A percentile compares a stretch with the other conserved stretches of the same genome.
Evolutionary conservation across 2,113 vertebrate genomes (phyloP).

Genomic region (Mugil cephalus): DNA sequence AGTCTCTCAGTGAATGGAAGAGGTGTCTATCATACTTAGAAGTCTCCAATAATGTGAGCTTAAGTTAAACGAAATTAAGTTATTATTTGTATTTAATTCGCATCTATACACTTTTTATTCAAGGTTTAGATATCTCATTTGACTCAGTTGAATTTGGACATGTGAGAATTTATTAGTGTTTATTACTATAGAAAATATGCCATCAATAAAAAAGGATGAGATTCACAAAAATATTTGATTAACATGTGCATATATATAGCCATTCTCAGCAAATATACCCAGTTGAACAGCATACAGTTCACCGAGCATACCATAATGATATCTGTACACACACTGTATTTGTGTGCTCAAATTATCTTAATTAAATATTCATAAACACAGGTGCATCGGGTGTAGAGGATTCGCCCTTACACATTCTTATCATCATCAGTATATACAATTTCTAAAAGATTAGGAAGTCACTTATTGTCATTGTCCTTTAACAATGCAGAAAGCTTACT

Average conservation of each 20-base stretch:
- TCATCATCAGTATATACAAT: not conserved
- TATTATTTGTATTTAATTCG: slow-evolving; percentile 1
- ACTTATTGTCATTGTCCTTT: not conserved
- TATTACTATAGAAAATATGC: not conserved
- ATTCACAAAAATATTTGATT: too few relatives aligned
- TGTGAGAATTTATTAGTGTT: not conserved
- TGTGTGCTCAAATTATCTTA: not conserved
- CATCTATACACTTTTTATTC: not conserved
- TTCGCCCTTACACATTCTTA: not conserved
- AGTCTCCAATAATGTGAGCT: slow-evolving; percentile 3
- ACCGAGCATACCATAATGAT: not conserved
- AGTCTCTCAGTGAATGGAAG: slow-evolving; percentile 35
- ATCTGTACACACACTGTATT: not conserved
- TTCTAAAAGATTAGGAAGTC: not conserved
- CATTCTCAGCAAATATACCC: too few relatives aligned
- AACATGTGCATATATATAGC: too few relatives aligned
- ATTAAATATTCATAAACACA: slow-evolving; percentile 8
- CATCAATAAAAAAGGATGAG: not conserved
- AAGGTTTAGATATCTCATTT: not conserved
- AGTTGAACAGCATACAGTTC: too few relatives aligned
- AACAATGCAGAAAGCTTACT: not conserved
- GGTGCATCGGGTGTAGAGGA: not conserved
- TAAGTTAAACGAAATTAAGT: slow-evolving; percentile 1
- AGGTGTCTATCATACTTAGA: not conserved
- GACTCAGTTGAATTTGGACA: not conserved